Conservation (phyloP, 1,140 invertebrate species). For the Aphidius ervi region DNA sequence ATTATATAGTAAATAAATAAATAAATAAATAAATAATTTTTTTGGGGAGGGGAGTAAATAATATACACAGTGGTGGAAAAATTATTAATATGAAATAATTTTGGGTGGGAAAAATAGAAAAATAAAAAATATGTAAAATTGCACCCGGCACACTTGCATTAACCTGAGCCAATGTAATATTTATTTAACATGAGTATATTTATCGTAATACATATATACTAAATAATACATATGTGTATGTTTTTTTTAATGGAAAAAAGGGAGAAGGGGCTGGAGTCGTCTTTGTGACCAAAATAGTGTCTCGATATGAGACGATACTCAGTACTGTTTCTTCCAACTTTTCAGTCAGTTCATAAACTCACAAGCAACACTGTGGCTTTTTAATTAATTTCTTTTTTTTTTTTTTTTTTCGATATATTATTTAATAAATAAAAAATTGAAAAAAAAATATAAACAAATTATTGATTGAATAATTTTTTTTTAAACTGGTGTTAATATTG, state of each 20-base stretch:
- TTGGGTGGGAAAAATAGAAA: not conserved
- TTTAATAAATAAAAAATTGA: not conserved
- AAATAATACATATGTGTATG: conserved; percentile 24
- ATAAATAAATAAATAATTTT: too few species aligned
- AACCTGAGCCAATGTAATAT: not conserved
- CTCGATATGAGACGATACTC: conserved; percentile 52
- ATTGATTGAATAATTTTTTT: not conserved
- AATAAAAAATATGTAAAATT: not conserved
- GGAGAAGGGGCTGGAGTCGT: conserved; percentile 51
- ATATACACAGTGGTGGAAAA: not conserved
- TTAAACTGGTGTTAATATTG: not conserved
- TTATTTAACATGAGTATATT: not conserved
- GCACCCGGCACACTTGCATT: conserved; percentile 7
- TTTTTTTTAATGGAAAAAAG: conserved; percentile 40
- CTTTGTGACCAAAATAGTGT: conserved; percentile 52
- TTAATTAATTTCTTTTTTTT: not conserved
- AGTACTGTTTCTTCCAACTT: conserved; percentile 50
- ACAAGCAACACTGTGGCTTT: conserved; percentile 41
- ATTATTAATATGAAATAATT: too few species aligned
- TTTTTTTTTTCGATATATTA: not conserved
- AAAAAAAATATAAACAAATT: not conserved
- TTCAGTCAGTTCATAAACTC: conserved; percentile 55
- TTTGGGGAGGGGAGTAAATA: not conserved
- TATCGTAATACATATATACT: not conserved
- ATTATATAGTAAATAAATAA: too few species aligned